Evolutionary conservation across 2,888 invertebrate genomes (phyloP).

Genomic region (Pheosia tremula): DNA sequence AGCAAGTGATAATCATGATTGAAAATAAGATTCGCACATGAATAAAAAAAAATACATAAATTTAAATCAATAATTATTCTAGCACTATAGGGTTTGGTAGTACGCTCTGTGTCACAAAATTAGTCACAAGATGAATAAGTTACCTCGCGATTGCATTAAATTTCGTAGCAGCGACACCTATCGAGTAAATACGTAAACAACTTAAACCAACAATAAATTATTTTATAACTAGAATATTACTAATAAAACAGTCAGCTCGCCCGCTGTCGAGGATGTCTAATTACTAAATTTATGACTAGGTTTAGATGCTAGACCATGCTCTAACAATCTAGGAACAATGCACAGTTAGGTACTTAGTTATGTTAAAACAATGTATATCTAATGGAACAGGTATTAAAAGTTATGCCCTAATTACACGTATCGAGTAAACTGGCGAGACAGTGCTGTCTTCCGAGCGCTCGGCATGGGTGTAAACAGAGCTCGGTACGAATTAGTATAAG

Average conservation of each 20-base stretch:
- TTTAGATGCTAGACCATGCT: conserved; percentile 60
- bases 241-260: conserved; percentile 62
- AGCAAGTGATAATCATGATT: no score
- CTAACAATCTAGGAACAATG: conserved; percentile 34
- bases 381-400: no score
- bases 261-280: conserved; percentile 55
- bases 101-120: no score
- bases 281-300: conserved; percentile 36
- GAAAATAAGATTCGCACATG: no score
- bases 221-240: conserved; percentile 21
- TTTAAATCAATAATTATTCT: no score
- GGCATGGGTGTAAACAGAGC: no score
- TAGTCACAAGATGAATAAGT: background rate
- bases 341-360: background rate
- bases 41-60: no score
- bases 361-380: conserved; percentile 4
- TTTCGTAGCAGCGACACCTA: background rate
- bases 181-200: background rate
- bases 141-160: background rate
- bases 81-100: no score
- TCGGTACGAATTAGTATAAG: no score
- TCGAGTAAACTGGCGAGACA: no score
- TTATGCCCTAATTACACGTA: no score
- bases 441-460: no score
- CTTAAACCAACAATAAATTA: background rate